phyloP scores from a whole-genome alignment of 2,797 vertebrate species.

The Aselliscus stoliczkanus region DNA sequence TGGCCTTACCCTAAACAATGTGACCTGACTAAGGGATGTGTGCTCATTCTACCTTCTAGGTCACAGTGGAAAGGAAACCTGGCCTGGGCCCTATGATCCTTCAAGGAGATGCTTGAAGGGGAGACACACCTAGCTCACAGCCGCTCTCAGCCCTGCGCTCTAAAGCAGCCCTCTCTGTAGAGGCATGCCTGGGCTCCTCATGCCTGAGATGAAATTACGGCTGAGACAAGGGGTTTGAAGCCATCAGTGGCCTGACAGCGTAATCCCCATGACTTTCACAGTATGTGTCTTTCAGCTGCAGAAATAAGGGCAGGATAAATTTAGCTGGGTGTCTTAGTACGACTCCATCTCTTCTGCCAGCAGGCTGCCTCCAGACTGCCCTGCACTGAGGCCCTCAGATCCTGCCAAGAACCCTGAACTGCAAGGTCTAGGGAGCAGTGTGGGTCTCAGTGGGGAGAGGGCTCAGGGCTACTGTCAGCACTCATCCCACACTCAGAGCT shows the following conservation, averaged over 20 bases:
- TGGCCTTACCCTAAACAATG: background rate
- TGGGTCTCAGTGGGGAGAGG: background rate
- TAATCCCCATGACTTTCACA: constrained; percentile 36
- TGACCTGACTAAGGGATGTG: background rate
- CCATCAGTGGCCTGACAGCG: background rate
- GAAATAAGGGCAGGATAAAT: constrained; percentile 58
- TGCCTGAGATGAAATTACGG: background rate
- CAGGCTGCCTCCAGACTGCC: background rate
- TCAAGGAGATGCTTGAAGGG: background rate
- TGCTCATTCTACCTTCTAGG: background rate
- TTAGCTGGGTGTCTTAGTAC: background rate
- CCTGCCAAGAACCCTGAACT: background rate
- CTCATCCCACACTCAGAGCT: background rate
- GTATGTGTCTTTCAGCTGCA: background rate
- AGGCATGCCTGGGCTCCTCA: background rate
- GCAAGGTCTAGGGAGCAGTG: background rate
- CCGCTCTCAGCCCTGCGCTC: background rate
- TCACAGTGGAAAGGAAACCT: background rate
- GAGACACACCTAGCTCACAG: background rate
- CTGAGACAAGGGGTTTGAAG: constrained; percentile 16
- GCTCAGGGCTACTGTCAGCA: background rate
- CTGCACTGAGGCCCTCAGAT: background rate
- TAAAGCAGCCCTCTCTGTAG: background rate
- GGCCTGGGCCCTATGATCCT: background rate
- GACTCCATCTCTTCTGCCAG: background rate